Evolutionary conservation across 1,140 invertebrate species (phyloP).

Genomic region (Proctacanthus coquilletti): DNA sequence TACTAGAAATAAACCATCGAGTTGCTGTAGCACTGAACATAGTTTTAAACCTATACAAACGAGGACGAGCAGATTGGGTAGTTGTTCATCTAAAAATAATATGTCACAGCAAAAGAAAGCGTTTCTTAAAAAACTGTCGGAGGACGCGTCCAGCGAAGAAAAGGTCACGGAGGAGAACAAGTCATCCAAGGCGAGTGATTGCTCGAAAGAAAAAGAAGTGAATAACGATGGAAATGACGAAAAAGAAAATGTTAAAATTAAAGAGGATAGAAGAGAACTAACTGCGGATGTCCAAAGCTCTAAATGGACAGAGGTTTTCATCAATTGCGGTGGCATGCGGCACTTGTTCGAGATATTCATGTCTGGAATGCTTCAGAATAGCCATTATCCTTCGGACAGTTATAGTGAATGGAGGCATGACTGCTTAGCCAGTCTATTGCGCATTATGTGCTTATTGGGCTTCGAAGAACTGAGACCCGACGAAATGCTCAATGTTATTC

Average conservation of each 20-base stretch:
- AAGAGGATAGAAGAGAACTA: no score
- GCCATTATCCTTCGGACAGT: conserved; percentile 39
- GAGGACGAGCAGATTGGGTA: neutral
- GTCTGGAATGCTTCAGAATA: conserved; percentile 52
- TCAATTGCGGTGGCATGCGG: conserved; percentile 69
- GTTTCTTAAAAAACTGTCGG: neutral
- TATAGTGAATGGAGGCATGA: conserved; percentile 88
- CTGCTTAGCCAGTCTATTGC: conserved; percentile 71
- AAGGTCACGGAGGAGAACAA: neutral
- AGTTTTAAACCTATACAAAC: neutral
- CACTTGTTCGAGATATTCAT: conserved; percentile 86
- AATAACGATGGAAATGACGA: conserved; percentile 17
- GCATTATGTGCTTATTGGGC: conserved; percentile 61
- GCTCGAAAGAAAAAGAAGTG: conserved; percentile 4
- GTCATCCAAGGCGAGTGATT: neutral
- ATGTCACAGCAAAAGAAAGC: neutral
- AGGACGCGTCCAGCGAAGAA: neutral
- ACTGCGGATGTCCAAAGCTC: no score
- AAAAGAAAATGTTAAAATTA: conserved; percentile 16
- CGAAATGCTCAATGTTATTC: conserved; percentile 46
- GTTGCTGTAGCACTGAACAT: conserved; percentile 1
- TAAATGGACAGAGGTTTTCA: conserved; percentile 62
- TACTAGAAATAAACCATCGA: conserved; percentile 8
- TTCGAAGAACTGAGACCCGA: conserved; percentile 41
- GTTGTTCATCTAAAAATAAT: neutral